phyloP scores from a whole-genome alignment of 2,113 vertebrate species.

The Mobula birostris region DNA sequence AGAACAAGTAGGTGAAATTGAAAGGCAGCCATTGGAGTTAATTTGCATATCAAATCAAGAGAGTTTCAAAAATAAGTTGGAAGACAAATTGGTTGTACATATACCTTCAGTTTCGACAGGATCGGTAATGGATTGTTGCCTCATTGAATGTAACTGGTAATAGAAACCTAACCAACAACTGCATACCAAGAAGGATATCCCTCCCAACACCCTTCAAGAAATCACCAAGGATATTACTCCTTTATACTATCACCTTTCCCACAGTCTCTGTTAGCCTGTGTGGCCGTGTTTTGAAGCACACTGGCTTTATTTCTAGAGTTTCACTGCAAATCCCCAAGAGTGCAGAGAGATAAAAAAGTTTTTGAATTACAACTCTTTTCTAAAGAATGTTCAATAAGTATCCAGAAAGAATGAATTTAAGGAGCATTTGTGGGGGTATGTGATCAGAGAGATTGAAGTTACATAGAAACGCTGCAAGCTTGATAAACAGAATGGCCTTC shows the following conservation, averaged over 20 bases:
- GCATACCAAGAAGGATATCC: neutral
- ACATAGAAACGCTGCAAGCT: too few species aligned
- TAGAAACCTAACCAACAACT: neutral
- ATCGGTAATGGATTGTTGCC: neutral
- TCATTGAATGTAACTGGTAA: neutral
- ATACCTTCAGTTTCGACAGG: neutral
- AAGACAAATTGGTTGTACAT: neutral
- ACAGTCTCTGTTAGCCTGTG: constrained; percentile 40
- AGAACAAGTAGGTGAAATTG: neutral
- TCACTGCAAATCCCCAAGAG: constrained; percentile 48
- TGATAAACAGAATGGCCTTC: too few species aligned
- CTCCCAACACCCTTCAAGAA: neutral
- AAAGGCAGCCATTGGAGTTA: neutral
- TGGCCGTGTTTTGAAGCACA: constrained; percentile 38
- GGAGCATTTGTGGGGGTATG: too few species aligned
- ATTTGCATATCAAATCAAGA: neutral
- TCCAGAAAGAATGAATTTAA: too few species aligned
- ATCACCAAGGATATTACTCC: neutral
- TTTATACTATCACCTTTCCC: constrained; percentile 46
- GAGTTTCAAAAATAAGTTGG: neutral
- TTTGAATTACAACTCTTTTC: constrained; percentile 42
- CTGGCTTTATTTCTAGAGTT: constrained; percentile 49
- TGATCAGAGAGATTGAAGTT: too few species aligned
- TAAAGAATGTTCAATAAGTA: too few species aligned
- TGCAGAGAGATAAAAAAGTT: constrained; percentile 43